Evolutionary conservation across 2,113 vertebrate species (phyloP), one percentile per base, ranked within the genome.

Genomic region (Gallinago paraguaiae): DNA sequence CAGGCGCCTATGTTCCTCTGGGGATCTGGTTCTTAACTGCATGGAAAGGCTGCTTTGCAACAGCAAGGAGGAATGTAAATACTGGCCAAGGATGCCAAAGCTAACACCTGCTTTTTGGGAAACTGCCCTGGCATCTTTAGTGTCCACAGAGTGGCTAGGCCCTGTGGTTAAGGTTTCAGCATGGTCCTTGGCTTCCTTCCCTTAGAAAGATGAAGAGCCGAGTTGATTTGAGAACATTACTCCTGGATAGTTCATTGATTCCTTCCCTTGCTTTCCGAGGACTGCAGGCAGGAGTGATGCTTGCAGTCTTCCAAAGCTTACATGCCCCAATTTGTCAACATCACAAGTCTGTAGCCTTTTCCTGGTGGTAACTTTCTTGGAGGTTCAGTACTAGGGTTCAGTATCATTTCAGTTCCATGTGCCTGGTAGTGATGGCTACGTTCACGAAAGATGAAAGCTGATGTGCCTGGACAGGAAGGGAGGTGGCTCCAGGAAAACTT

Each of bases 51-150:
- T 75, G 77, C 85, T 92, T 75, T 92, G 70, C 72, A 84, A 72
- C 53, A 93, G 45, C 74, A 59, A 72, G 63, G 71, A 92, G 51
- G 41, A 89, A 76, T 0, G 2, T 54, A 80, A 96, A 77, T 77
- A 82, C 22, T 77, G 63, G 54, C 54, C 54, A 69, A 77, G 77
- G 86, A 82, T 82, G 61, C 72, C 69, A 88, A 93, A 86, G 82
- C 76, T 91, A 76, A 85, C 88, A 89, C 70, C 57, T 71, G 48
- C 59, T 60, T 92, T 95, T 95, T 88, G 92, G 86, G 89, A 91
- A 94, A 85, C 35, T 91, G 92, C 67, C 67, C 74, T 96, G 91
- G 76, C 67, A 67, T 91, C 74, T 79, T 89, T 30, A 28, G 17
- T 54, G 69, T 91, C 80, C 72, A 33, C 24, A 72, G 80, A 83